These are phyloP conservation scores for Thelaira solivaga DNA, from an alignment of 2,888 invertebrate species.

Conservation along the genomic window DNA sequence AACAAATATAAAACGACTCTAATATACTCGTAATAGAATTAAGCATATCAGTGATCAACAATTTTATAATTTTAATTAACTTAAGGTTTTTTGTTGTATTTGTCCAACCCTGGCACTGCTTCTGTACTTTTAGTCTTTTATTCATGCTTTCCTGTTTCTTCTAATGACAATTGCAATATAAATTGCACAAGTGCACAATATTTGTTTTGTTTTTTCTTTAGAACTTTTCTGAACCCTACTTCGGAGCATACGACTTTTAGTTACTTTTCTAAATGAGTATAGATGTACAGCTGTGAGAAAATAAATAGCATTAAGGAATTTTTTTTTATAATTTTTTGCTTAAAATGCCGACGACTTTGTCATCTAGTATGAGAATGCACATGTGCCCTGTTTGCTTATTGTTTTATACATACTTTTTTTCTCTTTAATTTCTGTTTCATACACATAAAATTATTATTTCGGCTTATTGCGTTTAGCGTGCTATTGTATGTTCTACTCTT, in stretches of 20 bases:
- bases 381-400: background rate
- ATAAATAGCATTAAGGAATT: background rate
- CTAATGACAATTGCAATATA: conserved; percentile 76
- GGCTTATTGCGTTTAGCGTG: conserved; percentile 36
- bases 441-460: conserved; percentile 11
- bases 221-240: conserved; percentile 60
- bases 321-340: background rate
- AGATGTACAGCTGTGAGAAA: background rate
- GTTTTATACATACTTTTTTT: background rate
- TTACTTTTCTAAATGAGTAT: background rate
- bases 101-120: background rate
- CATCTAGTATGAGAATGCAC: background rate
- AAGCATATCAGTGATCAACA: too few species aligned
- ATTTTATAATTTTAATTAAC: too few species aligned
- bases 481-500: background rate
- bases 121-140: background rate
- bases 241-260: background rate
- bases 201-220: conserved; percentile 68
- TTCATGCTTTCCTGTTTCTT: conserved; percentile 60
- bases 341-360: background rate
- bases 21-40: too few species aligned
- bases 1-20: too few species aligned
- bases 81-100: conserved; percentile 57
- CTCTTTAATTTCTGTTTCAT: conserved; percentile 18
- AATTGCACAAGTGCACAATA: conserved; percentile 75